These are phyloP conservation scores for Caenorhabditis brenneri DNA, from an alignment of 1,140 invertebrate genomes.

Conservation along the genomic window DNA sequence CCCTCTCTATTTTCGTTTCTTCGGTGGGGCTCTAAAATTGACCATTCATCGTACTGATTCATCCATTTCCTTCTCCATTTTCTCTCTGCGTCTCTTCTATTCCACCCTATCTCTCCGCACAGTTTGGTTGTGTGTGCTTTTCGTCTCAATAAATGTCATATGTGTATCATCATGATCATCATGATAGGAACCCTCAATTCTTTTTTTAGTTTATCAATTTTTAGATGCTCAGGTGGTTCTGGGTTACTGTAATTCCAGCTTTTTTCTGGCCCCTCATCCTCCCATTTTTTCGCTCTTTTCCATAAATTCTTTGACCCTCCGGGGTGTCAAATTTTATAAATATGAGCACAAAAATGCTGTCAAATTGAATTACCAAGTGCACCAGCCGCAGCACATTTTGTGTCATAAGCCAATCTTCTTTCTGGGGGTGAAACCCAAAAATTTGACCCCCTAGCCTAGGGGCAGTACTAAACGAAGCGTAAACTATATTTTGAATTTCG, in stretches of 20 bases:
- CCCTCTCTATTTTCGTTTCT: background rate
- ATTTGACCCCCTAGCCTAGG: background rate
- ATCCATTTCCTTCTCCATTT: background rate
- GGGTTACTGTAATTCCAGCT: too few relatives aligned
- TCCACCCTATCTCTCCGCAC: background rate
- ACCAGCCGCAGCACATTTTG: too few relatives aligned
- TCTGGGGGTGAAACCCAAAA: background rate
- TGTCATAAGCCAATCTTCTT: background rate
- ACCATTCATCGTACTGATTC: conserved; percentile 31
- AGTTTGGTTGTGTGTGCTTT: background rate
- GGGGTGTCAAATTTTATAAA: too few relatives aligned
- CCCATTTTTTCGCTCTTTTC: background rate
- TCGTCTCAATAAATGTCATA: background rate
- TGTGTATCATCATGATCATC: background rate
- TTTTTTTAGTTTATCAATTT: background rate
- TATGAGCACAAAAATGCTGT: too few relatives aligned
- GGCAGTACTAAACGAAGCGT: background rate
- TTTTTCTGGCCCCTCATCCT: background rate
- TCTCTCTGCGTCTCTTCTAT: background rate
- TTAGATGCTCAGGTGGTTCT: too few relatives aligned
- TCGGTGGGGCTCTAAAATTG: background rate
- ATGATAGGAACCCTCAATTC: background rate
- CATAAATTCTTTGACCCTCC: too few relatives aligned
- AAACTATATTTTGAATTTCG: background rate
- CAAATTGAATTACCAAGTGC: conserved; percentile 6